phyloP scores from a whole-genome alignment of 2,888 invertebrate genomes.

The Slavum lentiscoides region DNA sequence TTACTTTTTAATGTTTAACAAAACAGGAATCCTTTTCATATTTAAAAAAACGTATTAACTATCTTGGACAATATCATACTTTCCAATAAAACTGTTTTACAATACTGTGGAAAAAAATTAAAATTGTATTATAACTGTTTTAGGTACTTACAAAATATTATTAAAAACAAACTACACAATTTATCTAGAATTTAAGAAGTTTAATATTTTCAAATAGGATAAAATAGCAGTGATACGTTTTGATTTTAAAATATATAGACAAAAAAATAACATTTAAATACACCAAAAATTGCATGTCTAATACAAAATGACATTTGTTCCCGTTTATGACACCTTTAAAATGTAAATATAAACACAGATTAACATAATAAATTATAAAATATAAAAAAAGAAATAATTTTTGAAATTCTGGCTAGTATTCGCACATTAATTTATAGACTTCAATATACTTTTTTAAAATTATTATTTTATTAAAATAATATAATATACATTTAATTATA shows the following conservation, averaged over 20 bases:
- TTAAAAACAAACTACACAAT: not conserved
- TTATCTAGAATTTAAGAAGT: not conserved
- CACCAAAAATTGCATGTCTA: not conserved
- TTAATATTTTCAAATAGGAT: not conserved
- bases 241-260: constrained; percentile 4
- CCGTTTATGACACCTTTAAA: constrained; percentile 6
- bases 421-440: not conserved
- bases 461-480: not conserved
- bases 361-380: not conserved
- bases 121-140: not conserved
- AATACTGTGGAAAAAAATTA: constrained; percentile 19
- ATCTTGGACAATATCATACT: no score
- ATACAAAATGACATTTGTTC: not conserved
- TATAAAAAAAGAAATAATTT: not conserved
- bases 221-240: constrained; percentile 1
- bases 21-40: not conserved
- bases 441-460: constrained; percentile 7
- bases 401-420: not conserved
- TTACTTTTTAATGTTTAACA: not conserved
- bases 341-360: not conserved
- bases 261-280: constrained; percentile 11
- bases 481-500: not conserved
- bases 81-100: constrained; percentile 3
- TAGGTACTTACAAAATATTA: no score
- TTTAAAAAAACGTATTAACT: no score